These are phyloP conservation scores for Brachypalpus laphriformis DNA, from an alignment of 2,888 invertebrate species.

Conservation along the genomic window DNA sequence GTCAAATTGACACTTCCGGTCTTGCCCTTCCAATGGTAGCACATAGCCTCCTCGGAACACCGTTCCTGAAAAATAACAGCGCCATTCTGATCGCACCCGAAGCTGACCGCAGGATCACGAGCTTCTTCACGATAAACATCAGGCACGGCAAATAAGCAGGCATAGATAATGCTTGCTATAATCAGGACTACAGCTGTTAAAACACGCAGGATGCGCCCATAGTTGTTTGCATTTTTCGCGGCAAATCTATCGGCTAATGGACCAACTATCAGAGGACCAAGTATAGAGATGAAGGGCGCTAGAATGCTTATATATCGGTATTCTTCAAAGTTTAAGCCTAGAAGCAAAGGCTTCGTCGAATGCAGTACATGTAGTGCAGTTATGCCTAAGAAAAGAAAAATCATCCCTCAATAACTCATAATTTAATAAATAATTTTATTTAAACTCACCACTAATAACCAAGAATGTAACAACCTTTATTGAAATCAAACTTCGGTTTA, in stretches of 20 bases:
- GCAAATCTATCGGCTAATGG: conserved; percentile 88
- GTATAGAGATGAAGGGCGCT: conserved; percentile 90
- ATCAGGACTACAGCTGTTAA: conserved; percentile 88
- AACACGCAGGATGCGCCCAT: conserved; percentile 87
- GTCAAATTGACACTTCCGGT: conserved; percentile 87
- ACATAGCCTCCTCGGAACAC: conserved; percentile 87
- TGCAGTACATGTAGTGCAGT: conserved; percentile 93
- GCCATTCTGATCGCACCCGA: conserved; percentile 88
- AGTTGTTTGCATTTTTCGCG: conserved; percentile 80
- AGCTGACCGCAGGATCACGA: conserved; percentile 85
- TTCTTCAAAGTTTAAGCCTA: conserved; percentile 89
- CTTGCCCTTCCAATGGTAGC: conserved; percentile 87
- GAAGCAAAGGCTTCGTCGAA: conserved; percentile 84
- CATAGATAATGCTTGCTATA: conserved; percentile 88
- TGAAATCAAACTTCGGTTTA: conserved; percentile 89
- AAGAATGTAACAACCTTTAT: conserved; percentile 92
- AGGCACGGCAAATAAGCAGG: conserved; percentile 87
- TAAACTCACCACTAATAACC: conserved; percentile 88
- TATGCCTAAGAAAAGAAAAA: conserved; percentile 85
- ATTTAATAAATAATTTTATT: background rate
- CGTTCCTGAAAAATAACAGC: conserved; percentile 89
- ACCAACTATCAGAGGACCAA: conserved; percentile 91
- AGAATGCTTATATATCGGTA: conserved; percentile 90
- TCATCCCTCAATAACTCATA: background rate
- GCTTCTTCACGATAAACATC: conserved; percentile 86